These are phyloP conservation scores for Erebia ligea DNA, from an alignment of 2,888 invertebrate genomes.

Conservation along the genomic window DNA sequence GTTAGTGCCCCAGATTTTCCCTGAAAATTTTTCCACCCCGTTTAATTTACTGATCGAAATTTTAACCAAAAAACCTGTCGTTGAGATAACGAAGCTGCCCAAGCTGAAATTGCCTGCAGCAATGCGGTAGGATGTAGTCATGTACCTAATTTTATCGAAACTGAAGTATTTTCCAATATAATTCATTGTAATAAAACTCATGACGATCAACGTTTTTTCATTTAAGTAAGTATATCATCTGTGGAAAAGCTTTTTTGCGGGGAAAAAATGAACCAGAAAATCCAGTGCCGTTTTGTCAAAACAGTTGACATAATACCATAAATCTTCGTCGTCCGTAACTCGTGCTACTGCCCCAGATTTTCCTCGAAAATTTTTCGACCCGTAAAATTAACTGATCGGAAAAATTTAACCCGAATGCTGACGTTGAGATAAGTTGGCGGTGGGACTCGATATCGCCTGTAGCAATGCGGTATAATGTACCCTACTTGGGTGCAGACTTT, in stretches of 20 bases:
- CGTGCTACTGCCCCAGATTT: conserved; percentile 2
- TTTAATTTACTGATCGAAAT: conserved; percentile 36
- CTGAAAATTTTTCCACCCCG: conserved; percentile 28
- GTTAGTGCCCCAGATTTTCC: conserved; percentile 38
- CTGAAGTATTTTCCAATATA: neutral
- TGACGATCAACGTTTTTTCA: neutral
- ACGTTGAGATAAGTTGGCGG: conserved; percentile 19
- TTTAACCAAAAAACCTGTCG: conserved; percentile 37
- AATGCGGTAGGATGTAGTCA: conserved; percentile 30
- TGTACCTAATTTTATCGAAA: conserved; percentile 21
- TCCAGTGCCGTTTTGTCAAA: conserved; percentile 17
- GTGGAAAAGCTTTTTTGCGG: conserved; percentile 4
- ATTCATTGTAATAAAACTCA: neutral
- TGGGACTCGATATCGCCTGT: conserved; percentile 1
- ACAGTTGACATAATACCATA: conserved; percentile 19
- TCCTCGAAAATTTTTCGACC: conserved; percentile 9
- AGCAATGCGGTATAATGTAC: conserved; percentile 37
- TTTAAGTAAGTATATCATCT: conserved; percentile 10
- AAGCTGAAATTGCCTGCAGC: conserved; percentile 34
- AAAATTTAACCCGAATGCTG: conserved; percentile 5
- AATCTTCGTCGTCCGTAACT: conserved; percentile 10
- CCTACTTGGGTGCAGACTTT: conserved; percentile 28
- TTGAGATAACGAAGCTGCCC: conserved; percentile 37
- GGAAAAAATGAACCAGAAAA: conserved; percentile 1
- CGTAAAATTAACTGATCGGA: conserved; percentile 18